Evolutionary conservation across 2,797 vertebrate species (phyloP).

Genomic region (Pempheris klunzingeri): DNA sequence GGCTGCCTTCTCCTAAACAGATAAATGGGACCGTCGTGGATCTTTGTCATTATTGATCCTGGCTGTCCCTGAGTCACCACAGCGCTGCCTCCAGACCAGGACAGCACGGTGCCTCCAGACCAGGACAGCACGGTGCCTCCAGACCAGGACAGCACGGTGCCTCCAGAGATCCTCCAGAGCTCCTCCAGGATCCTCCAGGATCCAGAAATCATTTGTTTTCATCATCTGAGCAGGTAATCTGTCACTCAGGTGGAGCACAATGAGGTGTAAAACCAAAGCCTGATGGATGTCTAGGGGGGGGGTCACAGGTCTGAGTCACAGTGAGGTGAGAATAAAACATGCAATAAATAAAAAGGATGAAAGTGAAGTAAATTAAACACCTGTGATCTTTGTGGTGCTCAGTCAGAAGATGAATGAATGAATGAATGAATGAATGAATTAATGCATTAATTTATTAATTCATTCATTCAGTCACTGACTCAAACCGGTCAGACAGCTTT

Average conservation of each 20-base stretch:
- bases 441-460: too few species aligned
- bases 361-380: too few species aligned
- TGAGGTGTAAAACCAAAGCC: slow-evolving; percentile 1
- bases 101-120: too few species aligned
- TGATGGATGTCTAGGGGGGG: slow-evolving; percentile 26
- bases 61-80: slow-evolving; percentile 55
- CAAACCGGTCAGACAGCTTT: slow-evolving; percentile 47
- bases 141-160: too few species aligned
- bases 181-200: too few species aligned
- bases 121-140: too few species aligned
- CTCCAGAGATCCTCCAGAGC: too few species aligned
- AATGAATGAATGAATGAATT: too few species aligned
- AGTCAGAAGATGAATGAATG: too few species aligned
- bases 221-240: too few species aligned
- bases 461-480: slow-evolving; percentile 60
- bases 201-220: slow-evolving; percentile 45
- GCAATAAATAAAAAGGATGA: neutral
- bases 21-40: slow-evolving; percentile 62
- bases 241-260: slow-evolving; percentile 19
- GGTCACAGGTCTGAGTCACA: neutral
- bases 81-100: slow-evolving; percentile 12
- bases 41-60: slow-evolving; percentile 70
- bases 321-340: too few species aligned
- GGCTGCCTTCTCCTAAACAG: slow-evolving; percentile 51
- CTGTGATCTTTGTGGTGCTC: too few species aligned